Conservation (phyloP, 2,797 vertebrate genomes). For the Takifugu ocellatus region DNA sequence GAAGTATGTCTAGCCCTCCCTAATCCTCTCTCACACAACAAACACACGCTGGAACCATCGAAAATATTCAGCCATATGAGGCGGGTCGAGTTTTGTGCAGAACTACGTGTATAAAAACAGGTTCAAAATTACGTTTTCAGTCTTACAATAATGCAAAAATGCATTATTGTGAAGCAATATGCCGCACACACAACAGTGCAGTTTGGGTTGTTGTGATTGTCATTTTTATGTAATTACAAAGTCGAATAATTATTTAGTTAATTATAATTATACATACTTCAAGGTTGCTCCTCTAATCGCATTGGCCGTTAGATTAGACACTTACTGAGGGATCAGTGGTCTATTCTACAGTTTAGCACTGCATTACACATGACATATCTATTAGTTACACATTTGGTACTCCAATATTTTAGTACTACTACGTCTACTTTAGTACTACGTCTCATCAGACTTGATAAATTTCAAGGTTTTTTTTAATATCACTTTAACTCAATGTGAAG, state of each 20-base stretch:
- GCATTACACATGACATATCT: slow-evolving; percentile 1
- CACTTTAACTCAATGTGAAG: not conserved
- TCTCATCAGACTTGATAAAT: no score
- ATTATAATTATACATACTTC: slow-evolving; percentile 48
- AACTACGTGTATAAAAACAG: slow-evolving; percentile 14
- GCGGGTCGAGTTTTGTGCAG: slow-evolving; percentile 25
- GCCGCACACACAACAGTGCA: not conserved
- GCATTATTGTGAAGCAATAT: not conserved
- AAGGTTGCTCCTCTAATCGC: slow-evolving; percentile 39
- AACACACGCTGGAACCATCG: slow-evolving; percentile 36
- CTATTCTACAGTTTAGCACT: slow-evolving; percentile 31
- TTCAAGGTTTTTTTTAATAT: not conserved
- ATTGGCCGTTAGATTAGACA: slow-evolving; percentile 43
- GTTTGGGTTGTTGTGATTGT: not conserved
- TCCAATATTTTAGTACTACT: no score
- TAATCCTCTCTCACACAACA: slow-evolving; percentile 61
- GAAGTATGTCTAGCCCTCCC: slow-evolving; percentile 67
- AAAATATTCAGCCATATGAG: slow-evolving; percentile 34
- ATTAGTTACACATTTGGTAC: not conserved
- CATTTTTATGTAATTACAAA: slow-evolving; percentile 25
- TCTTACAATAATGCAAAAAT: not conserved
- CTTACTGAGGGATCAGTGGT: slow-evolving; percentile 28
- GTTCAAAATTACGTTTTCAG: not conserved
- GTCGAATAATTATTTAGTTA: slow-evolving; percentile 35
- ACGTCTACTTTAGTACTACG: no score